A percentile compares a stretch with the other conserved stretches of the same genome.
These are phyloP conservation scores for Helicoverpa zea DNA, from an alignment of 1,140 invertebrate genomes.

Conservation along the genomic window DNA sequence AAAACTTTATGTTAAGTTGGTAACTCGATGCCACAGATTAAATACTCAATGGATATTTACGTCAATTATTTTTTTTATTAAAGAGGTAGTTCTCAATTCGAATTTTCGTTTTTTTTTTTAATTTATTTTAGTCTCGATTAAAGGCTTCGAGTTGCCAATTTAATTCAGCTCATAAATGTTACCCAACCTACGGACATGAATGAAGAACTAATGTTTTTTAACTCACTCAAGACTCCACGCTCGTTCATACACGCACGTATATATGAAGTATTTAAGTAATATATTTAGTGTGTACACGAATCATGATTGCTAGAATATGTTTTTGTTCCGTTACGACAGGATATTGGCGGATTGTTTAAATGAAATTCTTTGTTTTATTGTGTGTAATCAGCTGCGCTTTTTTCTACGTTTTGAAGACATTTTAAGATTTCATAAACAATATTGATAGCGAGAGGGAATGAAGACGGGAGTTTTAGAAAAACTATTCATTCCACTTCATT, in stretches of 20 bases:
- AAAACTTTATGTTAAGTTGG: neutral
- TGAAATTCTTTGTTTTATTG: conserved; percentile 30
- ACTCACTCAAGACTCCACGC: conserved; percentile 56
- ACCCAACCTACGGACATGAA: conserved; percentile 12
- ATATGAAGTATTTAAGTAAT: conserved; percentile 46
- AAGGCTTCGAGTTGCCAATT: conserved; percentile 14
- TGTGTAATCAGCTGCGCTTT: conserved; percentile 51
- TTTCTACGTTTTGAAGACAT: neutral
- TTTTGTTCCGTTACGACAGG: conserved; percentile 10
- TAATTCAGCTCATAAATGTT: neutral
- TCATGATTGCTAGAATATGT: conserved; percentile 47
- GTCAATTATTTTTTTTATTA: neutral
- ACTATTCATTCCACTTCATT: neutral
- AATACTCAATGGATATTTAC: neutral
- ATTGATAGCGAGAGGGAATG: too few relatives aligned
- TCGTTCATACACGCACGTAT: conserved; percentile 64
- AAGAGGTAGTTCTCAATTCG: neutral
- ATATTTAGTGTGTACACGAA: conserved; percentile 47
- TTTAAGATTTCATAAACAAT: too few relatives aligned
- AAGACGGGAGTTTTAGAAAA: neutral
- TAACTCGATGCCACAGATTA: conserved; percentile 1
- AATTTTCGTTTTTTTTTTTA: too few relatives aligned
- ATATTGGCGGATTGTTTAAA: conserved; percentile 39
- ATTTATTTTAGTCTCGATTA: too few relatives aligned
- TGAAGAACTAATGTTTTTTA: conserved; percentile 41